phyloP scores from a whole-genome alignment of 2,888 invertebrate species.

The Pasiphila rectangulata region DNA sequence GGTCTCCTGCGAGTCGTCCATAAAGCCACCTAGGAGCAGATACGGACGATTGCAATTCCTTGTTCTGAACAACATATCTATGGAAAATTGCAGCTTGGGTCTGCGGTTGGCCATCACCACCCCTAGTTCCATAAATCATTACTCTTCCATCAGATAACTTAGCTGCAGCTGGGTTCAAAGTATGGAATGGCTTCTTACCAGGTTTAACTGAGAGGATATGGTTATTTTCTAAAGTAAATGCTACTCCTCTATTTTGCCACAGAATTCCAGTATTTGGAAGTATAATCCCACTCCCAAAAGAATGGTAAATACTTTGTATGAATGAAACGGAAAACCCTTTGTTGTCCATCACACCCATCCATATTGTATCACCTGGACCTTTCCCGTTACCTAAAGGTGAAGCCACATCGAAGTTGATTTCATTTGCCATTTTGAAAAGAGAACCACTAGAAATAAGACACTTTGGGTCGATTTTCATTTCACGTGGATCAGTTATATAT shows the following conservation, averaged over 20 bases:
- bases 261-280: conserved; percentile 67
- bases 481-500: conserved; percentile 61
- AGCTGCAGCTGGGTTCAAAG: conserved; percentile 66
- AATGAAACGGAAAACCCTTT: conserved; percentile 71
- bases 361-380: conserved; percentile 66
- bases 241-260: conserved; percentile 66
- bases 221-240: conserved; percentile 52
- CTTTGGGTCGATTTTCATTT: conserved; percentile 57
- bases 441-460: conserved; percentile 45
- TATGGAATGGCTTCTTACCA: conserved; percentile 69
- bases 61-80: conserved; percentile 62
- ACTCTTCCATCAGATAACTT: conserved; percentile 63
- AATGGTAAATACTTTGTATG: conserved; percentile 65
- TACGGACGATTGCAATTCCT: conserved; percentile 53
- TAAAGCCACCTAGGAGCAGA: conserved; percentile 65
- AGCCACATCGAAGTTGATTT: conserved; percentile 47
- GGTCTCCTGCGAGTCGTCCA: conserved; percentile 46
- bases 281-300: conserved; percentile 63
- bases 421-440: conserved; percentile 52
- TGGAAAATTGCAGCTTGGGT: conserved; percentile 72
- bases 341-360: conserved; percentile 70
- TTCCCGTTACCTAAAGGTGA: conserved; percentile 44
- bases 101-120: conserved; percentile 71
- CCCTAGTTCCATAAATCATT: conserved; percentile 65
- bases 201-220: conserved; percentile 55